Percentiles rank a stretch among this genome's conserved stretches.
These are phyloP conservation scores for Mimachlamys varia DNA, from an alignment of 2,888 invertebrate genomes.

Conservation along the genomic window DNA sequence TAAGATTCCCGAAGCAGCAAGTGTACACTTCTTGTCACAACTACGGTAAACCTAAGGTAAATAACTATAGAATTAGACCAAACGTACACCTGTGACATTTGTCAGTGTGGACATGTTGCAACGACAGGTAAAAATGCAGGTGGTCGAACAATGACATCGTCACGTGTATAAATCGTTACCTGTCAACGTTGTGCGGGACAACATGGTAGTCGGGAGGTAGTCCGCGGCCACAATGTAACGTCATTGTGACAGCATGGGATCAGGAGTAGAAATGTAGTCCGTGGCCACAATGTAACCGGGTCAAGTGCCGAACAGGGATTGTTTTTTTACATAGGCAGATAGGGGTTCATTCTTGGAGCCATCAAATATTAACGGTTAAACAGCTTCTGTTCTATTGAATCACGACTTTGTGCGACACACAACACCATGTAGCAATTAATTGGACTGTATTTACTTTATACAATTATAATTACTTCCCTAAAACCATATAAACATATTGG, in stretches of 20 bases:
- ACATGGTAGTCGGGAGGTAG: neutral
- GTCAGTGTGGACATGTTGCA: neutral
- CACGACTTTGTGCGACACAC: too few relatives aligned
- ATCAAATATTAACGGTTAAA: too few relatives aligned
- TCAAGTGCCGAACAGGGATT: too few relatives aligned
- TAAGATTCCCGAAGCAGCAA: neutral
- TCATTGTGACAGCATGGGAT: too few relatives aligned
- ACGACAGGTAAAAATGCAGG: neutral
- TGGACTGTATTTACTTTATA: too few relatives aligned
- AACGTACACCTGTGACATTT: neutral
- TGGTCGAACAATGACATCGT: neutral
- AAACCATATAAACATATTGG: too few relatives aligned
- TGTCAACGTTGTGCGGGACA: neutral
- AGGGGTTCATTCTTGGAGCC: neutral
- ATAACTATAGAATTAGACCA: neutral
- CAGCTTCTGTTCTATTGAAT: too few relatives aligned
- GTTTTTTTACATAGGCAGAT: neutral
- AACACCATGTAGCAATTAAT: too few relatives aligned
- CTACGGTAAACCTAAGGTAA: neutral
- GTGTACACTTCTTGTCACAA: neutral
- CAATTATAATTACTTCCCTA: too few relatives aligned
- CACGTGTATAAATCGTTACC: neutral
- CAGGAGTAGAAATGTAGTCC: too few relatives aligned
- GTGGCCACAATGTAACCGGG: too few relatives aligned
- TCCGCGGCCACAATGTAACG: neutral